Evolutionary conservation across 2,888 invertebrate species (phyloP), one percentile per base, ranked within the genome.

Genomic region (Macrosiphum euphorbiae): DNA sequence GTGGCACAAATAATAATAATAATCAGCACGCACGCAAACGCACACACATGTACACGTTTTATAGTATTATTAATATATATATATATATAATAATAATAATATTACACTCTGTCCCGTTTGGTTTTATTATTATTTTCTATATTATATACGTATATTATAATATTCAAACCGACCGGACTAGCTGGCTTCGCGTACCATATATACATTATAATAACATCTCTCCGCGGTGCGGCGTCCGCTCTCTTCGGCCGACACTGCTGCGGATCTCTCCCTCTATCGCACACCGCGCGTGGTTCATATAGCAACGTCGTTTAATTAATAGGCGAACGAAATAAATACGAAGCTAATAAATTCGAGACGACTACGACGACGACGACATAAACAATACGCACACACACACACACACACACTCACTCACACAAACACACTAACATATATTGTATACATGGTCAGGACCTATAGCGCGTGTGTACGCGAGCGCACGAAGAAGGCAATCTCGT

Each of bases 401-500:
- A 47, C 7, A 2, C 3, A 67, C 16, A 50, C 4, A n/a, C 11
- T n/a, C 58, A 58, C 52, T 28, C 20, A n/a, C 41, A 41, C 20
- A 89, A 20, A 13, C 1, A 50, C 55, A n/a, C 89, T 16, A 20
- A 78, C 10, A 35, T 11, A 55, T 55, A 20, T 20, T 20, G 4
- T 55, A 20, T 55, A 55, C n/a, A 67, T n/a, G 35, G n/a, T 87
- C 67, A 35, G 78, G 20, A 78, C 35, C 78, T 78, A 35, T 78
- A 7, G 11, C 67, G 91, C 58, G 58, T 58, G 85, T 91, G 58
- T 86, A 58, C 50, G 61, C 47, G 44, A 13, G 88, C 67, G 78
- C 92, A 88, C 92, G 92, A 92, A 92, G 55, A 89, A 93, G 94
- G 94, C 94, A 86, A 94, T 94, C 94, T 94, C 94, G 94, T 94